These are phyloP conservation scores for Megaptera novaeangliae DNA, from an alignment of 2,113 vertebrate species.

Conservation along the genomic window DNA sequence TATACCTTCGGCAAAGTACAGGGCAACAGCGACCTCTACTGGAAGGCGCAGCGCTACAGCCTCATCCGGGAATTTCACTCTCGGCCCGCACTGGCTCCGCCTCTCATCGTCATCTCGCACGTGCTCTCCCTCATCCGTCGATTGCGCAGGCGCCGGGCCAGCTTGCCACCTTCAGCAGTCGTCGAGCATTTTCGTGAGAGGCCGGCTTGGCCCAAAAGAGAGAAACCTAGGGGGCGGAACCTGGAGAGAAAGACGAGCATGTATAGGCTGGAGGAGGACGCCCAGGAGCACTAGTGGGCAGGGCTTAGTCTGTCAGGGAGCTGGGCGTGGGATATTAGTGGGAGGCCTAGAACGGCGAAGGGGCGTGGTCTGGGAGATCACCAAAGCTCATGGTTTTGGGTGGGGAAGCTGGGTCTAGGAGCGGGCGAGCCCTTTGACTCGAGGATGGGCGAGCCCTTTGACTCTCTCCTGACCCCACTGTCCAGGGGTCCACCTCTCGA, in stretches of 20 bases:
- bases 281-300: not conserved
- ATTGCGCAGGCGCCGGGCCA: conserved; percentile 46
- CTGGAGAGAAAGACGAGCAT: too few relatives aligned
- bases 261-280: not conserved
- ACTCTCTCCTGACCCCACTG: not conserved
- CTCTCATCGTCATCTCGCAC: conserved; percentile 90
- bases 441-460: not conserved
- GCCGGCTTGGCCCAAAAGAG: not conserved
- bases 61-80: conserved; percentile 91
- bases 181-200: conserved; percentile 68
- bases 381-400: not conserved
- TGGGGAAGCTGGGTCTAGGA: not conserved
- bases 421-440: not conserved
- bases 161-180: conserved; percentile 67
- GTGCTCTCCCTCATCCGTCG: conserved; percentile 82
- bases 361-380: not conserved
- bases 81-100: conserved; percentile 86
- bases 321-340: not conserved
- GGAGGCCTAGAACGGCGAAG: rapidly evolving
- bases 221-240: not conserved
- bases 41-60: conserved; percentile 93
- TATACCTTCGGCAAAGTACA: conserved; percentile 91
- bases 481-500: conserved; percentile 78
- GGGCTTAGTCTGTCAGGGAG: not conserved
- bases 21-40: conserved; percentile 88